These are phyloP conservation scores for Tursiops truncatus DNA, from an alignment of 2,113 vertebrate genomes.

Conservation along the genomic window DNA sequence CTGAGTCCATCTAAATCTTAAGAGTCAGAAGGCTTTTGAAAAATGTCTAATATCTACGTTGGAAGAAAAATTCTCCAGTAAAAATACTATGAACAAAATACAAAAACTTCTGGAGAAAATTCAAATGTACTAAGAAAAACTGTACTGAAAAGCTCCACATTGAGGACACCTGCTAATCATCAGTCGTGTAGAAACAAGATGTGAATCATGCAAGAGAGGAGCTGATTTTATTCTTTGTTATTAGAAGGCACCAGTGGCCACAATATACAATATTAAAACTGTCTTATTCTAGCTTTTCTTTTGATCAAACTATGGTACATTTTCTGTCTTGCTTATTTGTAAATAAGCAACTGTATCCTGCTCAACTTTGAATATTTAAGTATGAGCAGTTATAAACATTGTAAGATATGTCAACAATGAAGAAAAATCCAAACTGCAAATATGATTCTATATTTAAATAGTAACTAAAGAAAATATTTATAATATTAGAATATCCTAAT, in stretches of 20 bases:
- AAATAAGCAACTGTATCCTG: not conserved
- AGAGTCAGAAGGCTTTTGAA: not conserved
- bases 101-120: not conserved
- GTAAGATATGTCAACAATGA: not conserved
- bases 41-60: not conserved
- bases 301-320: not conserved
- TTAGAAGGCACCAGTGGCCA: not conserved
- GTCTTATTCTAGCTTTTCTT: not conserved
- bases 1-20: not conserved
- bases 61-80: not conserved
- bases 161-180: not conserved
- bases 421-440: not conserved
- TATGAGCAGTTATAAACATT: not conserved
- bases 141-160: not conserved
- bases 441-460: not conserved
- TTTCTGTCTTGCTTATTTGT: slow-evolving; percentile 4
- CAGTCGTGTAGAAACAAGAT: not conserved
- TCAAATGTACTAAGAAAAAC: not conserved
- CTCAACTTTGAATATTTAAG: not conserved
- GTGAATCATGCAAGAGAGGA: not conserved
- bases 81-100: slow-evolving; percentile 1
- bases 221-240: not conserved
- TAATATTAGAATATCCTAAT: not conserved
- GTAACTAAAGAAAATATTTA: not conserved
- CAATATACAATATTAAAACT: not conserved